A percentile compares a stretch with the other conserved stretches of the same genome.
phyloP scores from a whole-genome alignment of 2,113 vertebrate species.

The Spizaetus ornatus region DNA sequence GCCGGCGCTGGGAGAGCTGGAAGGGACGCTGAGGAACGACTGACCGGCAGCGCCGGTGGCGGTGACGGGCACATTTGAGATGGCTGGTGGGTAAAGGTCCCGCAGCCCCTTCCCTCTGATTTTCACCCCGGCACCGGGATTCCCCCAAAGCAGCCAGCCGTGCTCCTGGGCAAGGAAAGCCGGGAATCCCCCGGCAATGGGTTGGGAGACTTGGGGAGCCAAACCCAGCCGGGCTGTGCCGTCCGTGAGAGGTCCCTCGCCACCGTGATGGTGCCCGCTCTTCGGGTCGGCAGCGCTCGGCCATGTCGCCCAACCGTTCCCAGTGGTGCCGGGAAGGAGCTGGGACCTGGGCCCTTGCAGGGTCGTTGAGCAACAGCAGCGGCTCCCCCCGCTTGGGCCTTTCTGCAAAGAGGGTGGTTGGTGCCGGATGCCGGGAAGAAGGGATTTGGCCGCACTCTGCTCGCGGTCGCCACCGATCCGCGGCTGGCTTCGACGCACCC shows the following conservation, averaged over 20 bases:
- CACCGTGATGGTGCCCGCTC: neutral
- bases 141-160: neutral
- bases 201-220: neutral
- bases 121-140: neutral
- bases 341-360: neutral
- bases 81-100: neutral
- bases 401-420: neutral
- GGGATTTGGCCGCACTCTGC: neutral
- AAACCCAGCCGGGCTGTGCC: accelerated
- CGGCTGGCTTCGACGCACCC: neutral
- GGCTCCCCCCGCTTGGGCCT: neutral
- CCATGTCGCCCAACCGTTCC: accelerated
- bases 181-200: accelerated
- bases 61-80: accelerated
- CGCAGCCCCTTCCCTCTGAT: neutral
- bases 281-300: accelerated
- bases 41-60: accelerated
- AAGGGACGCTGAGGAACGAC: neutral
- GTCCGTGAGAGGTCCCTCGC: neutral
- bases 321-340: accelerated
- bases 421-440: neutral
- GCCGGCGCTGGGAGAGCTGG: neutral
- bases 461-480: neutral
- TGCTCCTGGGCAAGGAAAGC: neutral
- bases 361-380: neutral